These are phyloP conservation scores for Monopterus albus DNA, from an alignment of 2,113 vertebrate species.

Conservation along the genomic window DNA sequence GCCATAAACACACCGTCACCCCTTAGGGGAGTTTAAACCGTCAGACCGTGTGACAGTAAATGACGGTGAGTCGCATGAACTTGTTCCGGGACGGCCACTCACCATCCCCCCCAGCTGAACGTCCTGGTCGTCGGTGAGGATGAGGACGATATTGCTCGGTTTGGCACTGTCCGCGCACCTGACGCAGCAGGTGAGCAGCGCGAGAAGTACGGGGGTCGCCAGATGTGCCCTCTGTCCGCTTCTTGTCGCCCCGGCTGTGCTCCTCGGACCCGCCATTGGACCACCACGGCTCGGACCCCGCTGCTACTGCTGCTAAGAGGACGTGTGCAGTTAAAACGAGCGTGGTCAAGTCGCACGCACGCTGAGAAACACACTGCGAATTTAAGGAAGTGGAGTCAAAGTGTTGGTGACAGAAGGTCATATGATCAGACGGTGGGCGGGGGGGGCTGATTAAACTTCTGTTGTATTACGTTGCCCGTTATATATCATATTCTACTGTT, in stretches of 20 bases:
- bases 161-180: conserved; percentile 64
- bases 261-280: conserved; percentile 61
- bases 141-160: conserved; percentile 80
- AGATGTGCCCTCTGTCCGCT: neutral
- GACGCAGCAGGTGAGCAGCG: conserved; percentile 72
- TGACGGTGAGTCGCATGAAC: too few species aligned
- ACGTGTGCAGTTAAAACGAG: too few species aligned
- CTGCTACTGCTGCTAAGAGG: too few species aligned
- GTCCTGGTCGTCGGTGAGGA: conserved; percentile 86
- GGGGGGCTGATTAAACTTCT: too few species aligned
- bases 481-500: too few species aligned
- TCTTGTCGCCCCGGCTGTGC: neutral
- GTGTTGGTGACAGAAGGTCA: conserved; percentile 46
- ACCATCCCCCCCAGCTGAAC: conserved; percentile 84
- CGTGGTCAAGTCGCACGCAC: too few species aligned
- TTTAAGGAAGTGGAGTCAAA: conserved; percentile 67
- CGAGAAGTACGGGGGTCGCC: neutral
- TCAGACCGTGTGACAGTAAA: too few species aligned
- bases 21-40: too few species aligned
- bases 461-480: too few species aligned
- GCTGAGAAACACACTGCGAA: neutral
- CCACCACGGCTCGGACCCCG: neutral
- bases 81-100: conserved; percentile 43
- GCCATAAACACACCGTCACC: too few species aligned
- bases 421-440: conserved; percentile 51